phyloP scores from a whole-genome alignment of 2,113 vertebrate species.

The Chitala chitala region DNA sequence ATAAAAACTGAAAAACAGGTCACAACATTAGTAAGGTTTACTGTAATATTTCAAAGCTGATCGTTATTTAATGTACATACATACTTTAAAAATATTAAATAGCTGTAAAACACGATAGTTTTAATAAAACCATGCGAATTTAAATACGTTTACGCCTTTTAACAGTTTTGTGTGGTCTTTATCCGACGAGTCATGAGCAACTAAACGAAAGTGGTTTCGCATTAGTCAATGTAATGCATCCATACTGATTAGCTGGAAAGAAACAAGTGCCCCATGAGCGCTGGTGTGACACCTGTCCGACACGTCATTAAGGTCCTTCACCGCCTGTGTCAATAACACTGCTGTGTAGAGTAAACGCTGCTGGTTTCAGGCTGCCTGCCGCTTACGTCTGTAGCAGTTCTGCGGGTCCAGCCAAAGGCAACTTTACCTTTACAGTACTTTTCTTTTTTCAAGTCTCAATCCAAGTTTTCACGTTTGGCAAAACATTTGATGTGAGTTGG shows the following conservation, averaged over 20 bases:
- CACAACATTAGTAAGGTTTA: slow-evolving; percentile 47
- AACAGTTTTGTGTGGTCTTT: too few species aligned
- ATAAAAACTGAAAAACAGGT: slow-evolving; percentile 38
- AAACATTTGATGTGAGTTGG: slow-evolving; percentile 54
- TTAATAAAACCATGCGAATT: neutral
- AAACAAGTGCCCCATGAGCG: too few species aligned
- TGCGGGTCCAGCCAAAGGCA: slow-evolving; percentile 36
- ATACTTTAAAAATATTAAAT: slow-evolving; percentile 32
- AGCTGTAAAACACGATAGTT: slow-evolving; percentile 9
- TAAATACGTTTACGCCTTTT: slow-evolving; percentile 4
- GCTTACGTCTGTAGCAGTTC: slow-evolving; percentile 19
- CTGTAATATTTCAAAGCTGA: slow-evolving; percentile 35
- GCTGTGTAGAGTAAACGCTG: neutral
- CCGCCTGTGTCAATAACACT: neutral
- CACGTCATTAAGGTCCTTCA: too few species aligned
- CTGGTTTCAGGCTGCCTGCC: slow-evolving; percentile 6
- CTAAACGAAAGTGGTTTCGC: neutral
- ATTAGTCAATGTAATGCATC: too few species aligned
- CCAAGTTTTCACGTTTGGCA: slow-evolving; percentile 63
- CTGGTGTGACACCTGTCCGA: too few species aligned
- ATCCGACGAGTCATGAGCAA: slow-evolving; percentile 8
- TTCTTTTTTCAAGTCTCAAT: slow-evolving; percentile 61
- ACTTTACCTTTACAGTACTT: slow-evolving; percentile 33
- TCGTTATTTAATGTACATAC: slow-evolving; percentile 27
- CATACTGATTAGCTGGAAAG: too few species aligned